Evolutionary conservation across 2,797 vertebrate genomes (phyloP).

Genomic region (Labroides dimidiatus): DNA sequence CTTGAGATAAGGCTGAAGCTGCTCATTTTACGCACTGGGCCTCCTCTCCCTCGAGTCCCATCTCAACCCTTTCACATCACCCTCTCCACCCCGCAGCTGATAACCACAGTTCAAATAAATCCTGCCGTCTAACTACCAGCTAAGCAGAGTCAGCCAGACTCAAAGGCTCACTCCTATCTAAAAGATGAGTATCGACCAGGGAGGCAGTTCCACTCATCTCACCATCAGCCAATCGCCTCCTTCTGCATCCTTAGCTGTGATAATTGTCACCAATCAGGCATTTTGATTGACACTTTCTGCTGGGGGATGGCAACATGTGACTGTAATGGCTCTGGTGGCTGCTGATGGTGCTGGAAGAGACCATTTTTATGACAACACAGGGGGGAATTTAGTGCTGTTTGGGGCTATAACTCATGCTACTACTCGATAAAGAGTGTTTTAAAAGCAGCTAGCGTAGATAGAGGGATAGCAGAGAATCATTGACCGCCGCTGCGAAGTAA

Average conservation of each 20-base stretch:
- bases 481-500: constrained; percentile 34
- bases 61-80: constrained; percentile 17
- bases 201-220: constrained; percentile 23
- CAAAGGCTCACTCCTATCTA: constrained; percentile 45
- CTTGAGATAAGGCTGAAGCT: constrained; percentile 29
- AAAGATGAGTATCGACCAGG: constrained; percentile 60
- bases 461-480: constrained; percentile 42
- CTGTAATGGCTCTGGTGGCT: constrained; percentile 27
- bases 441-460: constrained; percentile 27
- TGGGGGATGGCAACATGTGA: constrained; percentile 36
- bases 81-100: constrained; percentile 20
- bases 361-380: constrained; percentile 23
- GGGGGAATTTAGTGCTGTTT: constrained; percentile 28
- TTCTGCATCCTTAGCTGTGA: constrained; percentile 44
- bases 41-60: constrained; percentile 41
- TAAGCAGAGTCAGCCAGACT: constrained; percentile 32
- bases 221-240: constrained; percentile 45
- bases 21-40: constrained; percentile 31
- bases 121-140: constrained; percentile 37
- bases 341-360: constrained; percentile 23
- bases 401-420: constrained; percentile 41
- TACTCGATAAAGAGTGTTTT: constrained; percentile 41
- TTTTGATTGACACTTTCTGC: constrained; percentile 52
- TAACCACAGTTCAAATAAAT: constrained; percentile 65
- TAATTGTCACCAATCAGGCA: constrained; percentile 61